Evolutionary conservation across 2,888 invertebrate genomes (phyloP), one percentile per base, ranked within the genome.

Genomic region (Hydrotaea cyrtoneurina): DNA sequence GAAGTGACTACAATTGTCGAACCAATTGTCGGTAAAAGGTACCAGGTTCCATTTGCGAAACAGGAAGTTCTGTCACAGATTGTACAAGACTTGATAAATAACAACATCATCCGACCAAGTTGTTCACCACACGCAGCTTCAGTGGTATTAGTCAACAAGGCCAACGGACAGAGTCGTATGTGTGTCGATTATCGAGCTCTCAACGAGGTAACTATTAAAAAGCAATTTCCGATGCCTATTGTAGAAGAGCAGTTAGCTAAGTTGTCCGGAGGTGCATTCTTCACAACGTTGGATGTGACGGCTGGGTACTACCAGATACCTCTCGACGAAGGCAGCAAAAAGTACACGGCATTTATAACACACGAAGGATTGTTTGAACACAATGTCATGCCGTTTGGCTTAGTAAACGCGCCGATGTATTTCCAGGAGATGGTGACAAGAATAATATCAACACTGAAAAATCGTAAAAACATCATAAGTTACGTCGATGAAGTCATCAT

Each of bases 41-140:
- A n/a, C n/a, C n/a, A n/a, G n/a, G n/a, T n/a, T n/a, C n/a, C n/a
- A n/a, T n/a, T n/a, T n/a, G 17, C 53, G 53, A 53, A 53, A 19
- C 75, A 31, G 0, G 86, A 86, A 46, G 85, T 86, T 66, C 74
- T 86, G 21, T 82, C 17, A n/a, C n/a, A n/a, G n/a, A n/a, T n/a
- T n/a, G n/a, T n/a, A n/a, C n/a, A n/a, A n/a, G n/a, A 10, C 31
- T 69, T 86, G 66, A 19, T 87, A 21, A 46, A 83, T n/a, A 59
- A 75, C 11, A 77, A 76, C 23, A 86, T 86, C 46, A 86, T 84
- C n/a, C 5, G 92, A 7, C 92, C 91, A 0, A 86, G 87, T 1
- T 93, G 91, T 91, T 88, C 92, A 0, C n/a, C n/a, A n/a, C n/a
- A 91, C 88, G 66, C 92, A 91, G 0, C 86, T 93, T 0, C 90